A percentile compares a stretch with the other conserved stretches of the same genome.
Evolutionary conservation across 2,888 invertebrate genomes (phyloP).

Genomic region (Chalcis sispes): DNA sequence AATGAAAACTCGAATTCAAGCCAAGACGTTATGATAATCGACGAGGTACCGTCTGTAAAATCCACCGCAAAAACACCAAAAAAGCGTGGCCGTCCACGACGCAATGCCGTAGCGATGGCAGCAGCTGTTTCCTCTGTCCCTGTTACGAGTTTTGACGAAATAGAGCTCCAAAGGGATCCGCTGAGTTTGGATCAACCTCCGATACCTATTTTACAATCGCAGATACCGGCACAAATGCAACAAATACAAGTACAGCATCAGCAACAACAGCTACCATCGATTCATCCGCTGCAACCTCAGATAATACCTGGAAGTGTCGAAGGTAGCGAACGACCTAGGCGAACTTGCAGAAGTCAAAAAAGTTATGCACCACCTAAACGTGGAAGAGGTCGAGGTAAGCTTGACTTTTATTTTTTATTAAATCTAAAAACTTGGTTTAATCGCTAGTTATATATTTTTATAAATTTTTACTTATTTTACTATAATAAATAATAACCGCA

Average conservation of each 20-base stretch:
- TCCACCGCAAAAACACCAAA: conserved; percentile 68
- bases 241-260: conserved; percentile 6
- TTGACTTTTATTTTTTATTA: background rate
- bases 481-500: conserved; percentile 12
- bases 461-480: background rate
- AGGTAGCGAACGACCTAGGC: conserved; percentile 72
- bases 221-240: conserved; percentile 56
- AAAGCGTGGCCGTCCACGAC: conserved; percentile 72
- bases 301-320: conserved; percentile 41
- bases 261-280: conserved; percentile 28
- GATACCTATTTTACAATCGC: conserved; percentile 48
- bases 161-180: conserved; percentile 65
- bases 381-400: conserved; percentile 72
- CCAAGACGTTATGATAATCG: conserved; percentile 75
- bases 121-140: conserved; percentile 52
- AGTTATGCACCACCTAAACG: conserved; percentile 74
- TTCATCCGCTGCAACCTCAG: conserved; percentile 57
- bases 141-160: conserved; percentile 32
- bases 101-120: conserved; percentile 59
- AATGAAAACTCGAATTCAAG: conserved; percentile 75
- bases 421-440: background rate
- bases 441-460: background rate
- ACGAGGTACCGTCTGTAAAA: conserved; percentile 69
- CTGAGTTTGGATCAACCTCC: conserved; percentile 68
- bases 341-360: conserved; percentile 73